Evolutionary conservation across 2,797 vertebrate species (phyloP).

Genomic region (Urophycis tenuis): DNA sequence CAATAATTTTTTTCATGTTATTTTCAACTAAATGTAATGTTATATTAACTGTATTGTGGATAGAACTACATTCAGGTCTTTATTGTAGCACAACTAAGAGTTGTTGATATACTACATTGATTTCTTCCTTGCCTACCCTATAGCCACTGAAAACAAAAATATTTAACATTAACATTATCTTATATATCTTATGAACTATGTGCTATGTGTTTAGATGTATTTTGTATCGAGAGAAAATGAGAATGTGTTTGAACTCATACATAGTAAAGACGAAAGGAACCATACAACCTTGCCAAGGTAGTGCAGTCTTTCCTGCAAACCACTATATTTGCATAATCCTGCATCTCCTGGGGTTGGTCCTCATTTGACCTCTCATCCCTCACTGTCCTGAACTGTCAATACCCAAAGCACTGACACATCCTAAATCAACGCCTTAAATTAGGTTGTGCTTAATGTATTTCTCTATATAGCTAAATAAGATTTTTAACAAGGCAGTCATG

Average conservation of each 20-base stretch:
- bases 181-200: neutral
- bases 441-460: neutral
- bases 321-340: neutral
- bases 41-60: neutral
- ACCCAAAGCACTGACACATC: neutral
- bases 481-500: neutral
- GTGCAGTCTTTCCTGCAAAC: neutral
- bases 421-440: neutral
- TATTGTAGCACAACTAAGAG: neutral
- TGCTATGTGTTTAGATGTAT: neutral
- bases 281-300: neutral
- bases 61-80: neutral
- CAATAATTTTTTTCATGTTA: too few relatives aligned
- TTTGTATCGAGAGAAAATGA: neutral
- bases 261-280: neutral
- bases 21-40: neutral
- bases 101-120: neutral
- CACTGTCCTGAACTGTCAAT: neutral
- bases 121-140: neutral
- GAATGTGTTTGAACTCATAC: neutral
- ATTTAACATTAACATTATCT: neutral
- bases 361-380: neutral
- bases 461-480: neutral
- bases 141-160: neutral
- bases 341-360: neutral